Evolutionary conservation across 2,113 vertebrate genomes (phyloP), one percentile per base, ranked within the genome.

Genomic region (Stomatorhinus ivindoensis): DNA sequence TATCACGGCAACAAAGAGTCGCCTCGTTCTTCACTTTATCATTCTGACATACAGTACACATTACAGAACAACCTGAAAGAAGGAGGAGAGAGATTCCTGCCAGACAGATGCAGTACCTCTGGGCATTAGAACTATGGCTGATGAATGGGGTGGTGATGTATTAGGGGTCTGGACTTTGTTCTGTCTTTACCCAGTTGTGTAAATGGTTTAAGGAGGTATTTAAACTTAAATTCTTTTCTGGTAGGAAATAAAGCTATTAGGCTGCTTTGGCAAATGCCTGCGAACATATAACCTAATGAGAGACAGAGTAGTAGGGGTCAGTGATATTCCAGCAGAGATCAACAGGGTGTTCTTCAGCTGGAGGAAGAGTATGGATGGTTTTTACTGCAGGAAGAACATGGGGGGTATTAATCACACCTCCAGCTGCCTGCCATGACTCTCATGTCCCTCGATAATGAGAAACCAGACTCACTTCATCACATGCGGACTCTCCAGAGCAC

Each of bases 401-500:
- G 19, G 27, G 8, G 42, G 85, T 53, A 69, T 73, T 89, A 82
- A 88, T 91, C 86, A 87, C 31, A 44, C 21, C 13, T 87, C 48
- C 61, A 90, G 42, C 27, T 17, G n/a, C 24, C 48, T 69, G 39
- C 82, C 48, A 86, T 4, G 9, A 58, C 61, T 17, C 84, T 58
- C 11, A 48, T 61, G 39, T 86, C 85, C 84, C 83, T 51, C 42
- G 53, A 58, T 61, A 42, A 48, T 89, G 9, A 91, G 76, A 53
- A 73, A 83, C 88, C 86, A 39, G 24, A 44, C 58, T 46, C 65
- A 44, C 48, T 90, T 88, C 86, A 90, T 90, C 87, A 89, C 27
- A 27, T n/a, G 13, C 19, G 6, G 19, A 47, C n/a, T 83, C 15
- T 2, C 50, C 24, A 61, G 86, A 44, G 48, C 19, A 58, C 31